Percentiles rank a stretch among this genome's conserved stretches.
phyloP scores from a whole-genome alignment of 2,888 invertebrate genomes.

The Papilio elwesi region DNA sequence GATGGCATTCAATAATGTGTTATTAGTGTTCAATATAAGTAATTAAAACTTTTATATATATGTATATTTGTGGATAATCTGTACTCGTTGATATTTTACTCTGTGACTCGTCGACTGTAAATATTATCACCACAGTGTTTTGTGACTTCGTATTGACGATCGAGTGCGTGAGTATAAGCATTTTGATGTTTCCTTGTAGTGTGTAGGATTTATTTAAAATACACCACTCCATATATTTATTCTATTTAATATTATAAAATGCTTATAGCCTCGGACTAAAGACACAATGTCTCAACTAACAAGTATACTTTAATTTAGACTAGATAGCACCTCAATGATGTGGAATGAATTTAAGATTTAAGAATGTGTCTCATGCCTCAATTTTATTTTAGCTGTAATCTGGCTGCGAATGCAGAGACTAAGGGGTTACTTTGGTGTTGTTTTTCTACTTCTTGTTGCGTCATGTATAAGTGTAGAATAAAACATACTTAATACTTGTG shows the following conservation, averaged over 20 bases:
- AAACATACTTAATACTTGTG: background rate
- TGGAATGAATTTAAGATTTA: constrained; percentile 11
- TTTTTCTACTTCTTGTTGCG: constrained; percentile 40
- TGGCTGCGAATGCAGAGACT: constrained; percentile 37
- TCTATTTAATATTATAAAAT: constrained; percentile 23
- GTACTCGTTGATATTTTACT: constrained; percentile 49
- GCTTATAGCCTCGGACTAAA: constrained; percentile 33
- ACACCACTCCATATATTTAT: constrained; percentile 6
- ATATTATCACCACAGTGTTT: constrained; percentile 66
- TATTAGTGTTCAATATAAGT: constrained; percentile 38
- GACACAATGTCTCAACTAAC: constrained; percentile 55
- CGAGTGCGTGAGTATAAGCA: constrained; percentile 37
- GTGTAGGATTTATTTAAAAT: constrained; percentile 15
- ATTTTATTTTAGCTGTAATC: constrained; percentile 51
- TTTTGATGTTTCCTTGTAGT: constrained; percentile 21
- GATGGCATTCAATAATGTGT: constrained; percentile 30
- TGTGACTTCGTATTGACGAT: constrained; percentile 68
- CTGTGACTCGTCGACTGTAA: constrained; percentile 54
- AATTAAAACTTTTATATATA: constrained; percentile 65
- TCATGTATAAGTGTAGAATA: background rate
- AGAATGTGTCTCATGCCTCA: constrained; percentile 60
- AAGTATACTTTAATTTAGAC: constrained; percentile 49
- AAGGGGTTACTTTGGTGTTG: constrained; percentile 38
- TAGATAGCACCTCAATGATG: constrained; percentile 19
- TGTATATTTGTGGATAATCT: constrained; percentile 72